phyloP scores from a whole-genome alignment of 2,888 invertebrate species.

The Tachina grossa region DNA sequence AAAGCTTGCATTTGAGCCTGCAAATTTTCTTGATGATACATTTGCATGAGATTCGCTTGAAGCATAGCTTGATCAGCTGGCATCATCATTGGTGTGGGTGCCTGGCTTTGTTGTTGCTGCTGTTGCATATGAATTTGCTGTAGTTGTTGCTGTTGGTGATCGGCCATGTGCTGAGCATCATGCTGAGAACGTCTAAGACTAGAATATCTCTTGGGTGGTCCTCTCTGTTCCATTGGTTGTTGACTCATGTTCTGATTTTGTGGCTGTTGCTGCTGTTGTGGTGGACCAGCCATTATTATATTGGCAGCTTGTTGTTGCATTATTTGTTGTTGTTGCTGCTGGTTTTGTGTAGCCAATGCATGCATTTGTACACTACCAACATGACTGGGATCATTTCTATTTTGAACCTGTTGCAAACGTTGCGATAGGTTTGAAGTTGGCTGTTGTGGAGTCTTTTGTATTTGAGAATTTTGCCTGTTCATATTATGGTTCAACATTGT shows the following conservation, averaged over 20 bases:
- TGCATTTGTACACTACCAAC: constrained; percentile 83
- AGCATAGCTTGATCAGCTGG: constrained; percentile 74
- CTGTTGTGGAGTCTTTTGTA: constrained; percentile 51
- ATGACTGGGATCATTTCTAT: constrained; percentile 82
- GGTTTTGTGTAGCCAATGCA: constrained; percentile 80
- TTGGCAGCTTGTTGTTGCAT: constrained; percentile 74
- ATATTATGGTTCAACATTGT: constrained; percentile 55
- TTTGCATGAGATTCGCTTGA: constrained; percentile 74
- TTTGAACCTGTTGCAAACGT: constrained; percentile 80
- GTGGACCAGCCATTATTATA: constrained; percentile 69
- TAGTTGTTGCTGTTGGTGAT: constrained; percentile 76
- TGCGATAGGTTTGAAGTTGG: constrained; percentile 78
- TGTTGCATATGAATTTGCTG: constrained; percentile 74
- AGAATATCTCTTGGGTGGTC: constrained; percentile 87
- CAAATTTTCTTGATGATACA: constrained; percentile 73
- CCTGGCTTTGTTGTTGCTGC: constrained; percentile 64
- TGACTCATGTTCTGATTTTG: constrained; percentile 70
- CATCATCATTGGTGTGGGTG: constrained; percentile 65
- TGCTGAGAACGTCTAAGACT: constrained; percentile 84
- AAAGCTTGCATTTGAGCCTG: constrained; percentile 73
- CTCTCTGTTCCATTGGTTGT: constrained; percentile 81
- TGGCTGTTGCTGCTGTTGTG: constrained; percentile 74
- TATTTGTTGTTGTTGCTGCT: constrained; percentile 74
- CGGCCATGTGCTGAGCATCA: constrained; percentile 76
- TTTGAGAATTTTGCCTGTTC: constrained; percentile 57